These are phyloP conservation scores for Noctilio leporinus DNA, from an alignment of 2,113 vertebrate species.

Conservation along the genomic window DNA sequence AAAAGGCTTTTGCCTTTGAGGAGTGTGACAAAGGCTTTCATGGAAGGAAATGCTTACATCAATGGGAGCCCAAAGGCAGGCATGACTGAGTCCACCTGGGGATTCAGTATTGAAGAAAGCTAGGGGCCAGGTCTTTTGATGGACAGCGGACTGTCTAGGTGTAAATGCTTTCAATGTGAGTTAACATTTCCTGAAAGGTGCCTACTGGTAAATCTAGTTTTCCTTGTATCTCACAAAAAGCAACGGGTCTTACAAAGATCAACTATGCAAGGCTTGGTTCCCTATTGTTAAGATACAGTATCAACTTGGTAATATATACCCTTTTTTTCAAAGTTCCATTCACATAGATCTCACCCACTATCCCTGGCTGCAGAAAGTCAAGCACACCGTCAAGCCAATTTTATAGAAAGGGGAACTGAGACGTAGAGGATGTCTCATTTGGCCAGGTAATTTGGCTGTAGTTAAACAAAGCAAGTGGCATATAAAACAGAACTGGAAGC, in stretches of 20 bases:
- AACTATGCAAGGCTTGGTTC: neutral
- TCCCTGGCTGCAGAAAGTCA: neutral
- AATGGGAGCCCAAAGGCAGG: neutral
- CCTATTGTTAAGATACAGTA: neutral
- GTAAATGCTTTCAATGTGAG: neutral
- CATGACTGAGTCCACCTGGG: neutral
- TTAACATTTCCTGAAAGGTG: neutral
- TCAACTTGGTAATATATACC: neutral
- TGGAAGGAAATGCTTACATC: neutral
- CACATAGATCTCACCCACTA: neutral
- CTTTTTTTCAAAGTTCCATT: neutral
- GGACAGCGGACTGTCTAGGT: neutral
- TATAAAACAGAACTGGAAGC: neutral
- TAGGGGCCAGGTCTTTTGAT: neutral
- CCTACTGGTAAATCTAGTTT: neutral
- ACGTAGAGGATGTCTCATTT: neutral
- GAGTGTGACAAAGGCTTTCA: neutral
- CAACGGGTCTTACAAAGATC: neutral
- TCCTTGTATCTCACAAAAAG: constrained; percentile 5
- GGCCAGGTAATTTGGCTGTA: neutral
- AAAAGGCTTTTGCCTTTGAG: neutral
- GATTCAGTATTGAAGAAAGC: neutral
- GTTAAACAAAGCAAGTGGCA: neutral
- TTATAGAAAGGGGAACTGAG: neutral
- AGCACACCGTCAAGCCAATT: neutral